A percentile compares a stretch with the other conserved stretches of the same genome.
phyloP scores from a whole-genome alignment of 2,797 vertebrate genomes.

The Myotis vivesi region DNA sequence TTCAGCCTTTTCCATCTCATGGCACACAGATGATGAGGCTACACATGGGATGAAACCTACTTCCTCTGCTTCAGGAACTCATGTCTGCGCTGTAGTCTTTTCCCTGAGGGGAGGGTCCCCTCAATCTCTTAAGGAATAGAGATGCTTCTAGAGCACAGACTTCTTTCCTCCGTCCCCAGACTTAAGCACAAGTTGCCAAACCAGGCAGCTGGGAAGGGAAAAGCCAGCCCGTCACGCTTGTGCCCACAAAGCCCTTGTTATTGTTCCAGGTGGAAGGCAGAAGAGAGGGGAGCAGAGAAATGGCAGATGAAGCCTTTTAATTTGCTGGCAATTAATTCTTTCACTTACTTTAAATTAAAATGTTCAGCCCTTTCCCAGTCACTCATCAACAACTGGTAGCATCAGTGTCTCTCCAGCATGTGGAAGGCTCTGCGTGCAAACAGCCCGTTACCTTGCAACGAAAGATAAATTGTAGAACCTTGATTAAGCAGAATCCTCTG shows the following conservation, averaged over 20 bases:
- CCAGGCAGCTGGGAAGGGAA: background rate
- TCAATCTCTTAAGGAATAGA: background rate
- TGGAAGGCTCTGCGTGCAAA: slow-evolving; percentile 41
- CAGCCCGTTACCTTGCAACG: slow-evolving; percentile 52
- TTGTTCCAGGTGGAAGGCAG: background rate
- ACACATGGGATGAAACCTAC: background rate
- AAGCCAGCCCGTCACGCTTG: background rate
- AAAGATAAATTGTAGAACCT: slow-evolving; percentile 56
- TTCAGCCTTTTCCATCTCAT: background rate
- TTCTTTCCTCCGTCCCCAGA: background rate
- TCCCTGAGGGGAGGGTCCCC: background rate
- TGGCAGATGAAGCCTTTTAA: slow-evolving; percentile 55
- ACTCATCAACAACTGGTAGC: slow-evolving; percentile 60
- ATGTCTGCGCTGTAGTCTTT: background rate
- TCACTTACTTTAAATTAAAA: slow-evolving; percentile 71
- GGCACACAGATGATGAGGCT: background rate
- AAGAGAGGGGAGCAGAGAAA: background rate
- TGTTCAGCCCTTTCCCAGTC: slow-evolving; percentile 47
- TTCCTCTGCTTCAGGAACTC: background rate
- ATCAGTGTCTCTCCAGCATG: slow-evolving; percentile 51
- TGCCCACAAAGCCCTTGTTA: background rate
- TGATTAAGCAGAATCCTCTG: slow-evolving; percentile 59
- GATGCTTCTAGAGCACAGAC: background rate
- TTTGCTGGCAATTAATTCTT: slow-evolving; percentile 68
- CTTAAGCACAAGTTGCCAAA: background rate